Percentiles rank a stretch among this genome's conserved stretches.
Evolutionary conservation across 2,797 vertebrate species (phyloP).

Genomic region (Neosalanx taihuensis): DNA sequence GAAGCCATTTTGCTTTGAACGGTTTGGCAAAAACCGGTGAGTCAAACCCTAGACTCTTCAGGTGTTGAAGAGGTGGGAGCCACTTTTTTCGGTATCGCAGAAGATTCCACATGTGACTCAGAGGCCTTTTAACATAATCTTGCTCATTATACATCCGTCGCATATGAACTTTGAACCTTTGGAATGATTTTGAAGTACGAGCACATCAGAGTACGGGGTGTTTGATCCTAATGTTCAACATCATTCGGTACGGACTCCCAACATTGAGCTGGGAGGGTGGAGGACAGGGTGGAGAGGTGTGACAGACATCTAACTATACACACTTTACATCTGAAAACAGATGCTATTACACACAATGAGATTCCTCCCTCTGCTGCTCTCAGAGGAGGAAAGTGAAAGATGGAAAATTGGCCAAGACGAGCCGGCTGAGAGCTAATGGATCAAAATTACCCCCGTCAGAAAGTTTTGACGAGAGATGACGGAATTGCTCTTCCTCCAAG

Average conservation of each 20-base stretch:
- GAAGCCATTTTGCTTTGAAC: not conserved
- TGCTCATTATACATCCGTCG: conserved; percentile 31
- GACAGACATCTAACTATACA: conserved; percentile 56
- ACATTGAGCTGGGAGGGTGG: conserved; percentile 46
- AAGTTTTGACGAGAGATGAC: conserved; percentile 77
- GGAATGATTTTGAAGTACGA: conserved; percentile 30
- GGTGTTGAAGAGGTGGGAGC: not conserved
- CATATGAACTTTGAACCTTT: conserved; percentile 50
- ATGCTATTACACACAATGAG: conserved; percentile 66
- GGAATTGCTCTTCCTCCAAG: conserved; percentile 68
- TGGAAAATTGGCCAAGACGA: conserved; percentile 72
- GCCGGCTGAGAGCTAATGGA: conserved; percentile 76
- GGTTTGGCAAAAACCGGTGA: not conserved
- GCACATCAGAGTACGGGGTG: conserved; percentile 26
- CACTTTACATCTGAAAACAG: conserved; percentile 66
- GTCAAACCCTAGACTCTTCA: not conserved
- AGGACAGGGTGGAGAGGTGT: conserved; percentile 25
- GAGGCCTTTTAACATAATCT: not conserved
- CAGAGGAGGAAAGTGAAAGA: conserved; percentile 63
- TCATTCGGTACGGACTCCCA: conserved; percentile 25
- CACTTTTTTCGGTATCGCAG: no score
- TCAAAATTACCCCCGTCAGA: conserved; percentile 80
- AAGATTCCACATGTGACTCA: no score
- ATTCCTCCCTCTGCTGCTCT: conserved; percentile 61
- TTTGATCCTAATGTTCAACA: conserved; percentile 53